These are phyloP conservation scores for mouse (Mus musculus) DNA, from an alignment of 2,113 vertebrate genomes.

Conservation along the genomic window DNA sequence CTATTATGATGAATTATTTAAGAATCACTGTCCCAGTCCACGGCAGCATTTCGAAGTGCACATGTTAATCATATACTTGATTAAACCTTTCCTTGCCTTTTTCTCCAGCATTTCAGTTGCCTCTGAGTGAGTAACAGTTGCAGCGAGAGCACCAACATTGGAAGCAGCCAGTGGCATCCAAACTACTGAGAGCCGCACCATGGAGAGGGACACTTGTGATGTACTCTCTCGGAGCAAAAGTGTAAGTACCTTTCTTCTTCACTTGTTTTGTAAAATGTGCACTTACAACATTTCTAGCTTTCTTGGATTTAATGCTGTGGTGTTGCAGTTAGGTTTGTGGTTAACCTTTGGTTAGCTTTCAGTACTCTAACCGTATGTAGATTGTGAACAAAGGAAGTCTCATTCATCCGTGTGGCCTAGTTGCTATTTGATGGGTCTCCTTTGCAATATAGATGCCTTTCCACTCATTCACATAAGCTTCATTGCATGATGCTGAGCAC, in stretches of 20 bases:
- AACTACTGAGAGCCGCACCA: slow-evolving; percentile 72
- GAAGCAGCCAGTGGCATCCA: slow-evolving; percentile 64
- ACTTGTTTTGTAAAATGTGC: background rate
- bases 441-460: slow-evolving; percentile 15
- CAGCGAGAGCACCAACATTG: slow-evolving; percentile 4
- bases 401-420: background rate
- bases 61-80: slow-evolving; percentile 80
- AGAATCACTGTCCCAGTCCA: slow-evolving; percentile 57
- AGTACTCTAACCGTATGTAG: background rate
- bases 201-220: slow-evolving; percentile 82
- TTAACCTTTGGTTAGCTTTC: slow-evolving; percentile 18
- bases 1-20: slow-evolving; percentile 70
- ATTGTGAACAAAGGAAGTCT: slow-evolving; percentile 30
- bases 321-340: background rate
- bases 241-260: slow-evolving; percentile 82
- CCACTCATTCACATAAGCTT: background rate
- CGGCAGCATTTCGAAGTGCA: slow-evolving; percentile 60
- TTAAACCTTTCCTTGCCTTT: slow-evolving; percentile 81
- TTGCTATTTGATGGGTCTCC: slow-evolving; percentile 57
- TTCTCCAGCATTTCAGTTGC: slow-evolving; percentile 70
- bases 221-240: slow-evolving; percentile 84
- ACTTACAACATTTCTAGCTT: background rate
- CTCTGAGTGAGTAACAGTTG: slow-evolving; percentile 75
- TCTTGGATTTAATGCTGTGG: slow-evolving; percentile 13
- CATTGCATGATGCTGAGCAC: background rate